These are phyloP conservation scores for Luffia ferchaultella DNA, from an alignment of 2,888 invertebrate genomes.

Conservation along the genomic window DNA sequence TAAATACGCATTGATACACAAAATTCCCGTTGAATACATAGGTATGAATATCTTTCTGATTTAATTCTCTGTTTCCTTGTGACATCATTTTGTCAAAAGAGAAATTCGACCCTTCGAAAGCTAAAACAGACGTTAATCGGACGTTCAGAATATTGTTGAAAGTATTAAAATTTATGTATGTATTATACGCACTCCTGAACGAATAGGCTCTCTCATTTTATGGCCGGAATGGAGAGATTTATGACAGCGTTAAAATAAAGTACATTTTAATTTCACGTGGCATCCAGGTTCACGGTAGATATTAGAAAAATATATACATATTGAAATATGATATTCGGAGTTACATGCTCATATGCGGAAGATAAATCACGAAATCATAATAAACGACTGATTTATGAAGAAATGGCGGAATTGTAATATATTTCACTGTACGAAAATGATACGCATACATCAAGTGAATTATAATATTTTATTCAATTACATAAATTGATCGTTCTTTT, in stretches of 20 bases:
- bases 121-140: background rate
- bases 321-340: background rate
- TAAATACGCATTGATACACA: too few species aligned
- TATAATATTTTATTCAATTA: too few species aligned
- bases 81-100: too few species aligned
- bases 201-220: slow-evolving; percentile 42
- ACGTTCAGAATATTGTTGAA: slow-evolving; percentile 20
- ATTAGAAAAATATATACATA: slow-evolving; percentile 55
- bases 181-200: slow-evolving; percentile 30
- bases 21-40: too few species aligned
- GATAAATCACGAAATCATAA: background rate
- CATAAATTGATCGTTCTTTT: too few species aligned
- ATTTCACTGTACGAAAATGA: background rate
- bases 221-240: slow-evolving; percentile 42
- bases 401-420: background rate
- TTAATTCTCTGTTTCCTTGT: too few species aligned
- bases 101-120: background rate
- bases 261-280: slow-evolving; percentile 44
- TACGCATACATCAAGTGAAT: background rate
- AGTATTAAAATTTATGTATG: slow-evolving; percentile 29
- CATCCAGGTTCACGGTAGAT: slow-evolving; percentile 29
- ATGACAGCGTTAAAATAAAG: slow-evolving; percentile 53
- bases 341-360: background rate
- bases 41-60: too few species aligned
- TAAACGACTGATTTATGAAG: background rate